Base-by-base conservation (phyloP, 2,888 invertebrate genomes). In the Lathronympha strigana region DNA sequence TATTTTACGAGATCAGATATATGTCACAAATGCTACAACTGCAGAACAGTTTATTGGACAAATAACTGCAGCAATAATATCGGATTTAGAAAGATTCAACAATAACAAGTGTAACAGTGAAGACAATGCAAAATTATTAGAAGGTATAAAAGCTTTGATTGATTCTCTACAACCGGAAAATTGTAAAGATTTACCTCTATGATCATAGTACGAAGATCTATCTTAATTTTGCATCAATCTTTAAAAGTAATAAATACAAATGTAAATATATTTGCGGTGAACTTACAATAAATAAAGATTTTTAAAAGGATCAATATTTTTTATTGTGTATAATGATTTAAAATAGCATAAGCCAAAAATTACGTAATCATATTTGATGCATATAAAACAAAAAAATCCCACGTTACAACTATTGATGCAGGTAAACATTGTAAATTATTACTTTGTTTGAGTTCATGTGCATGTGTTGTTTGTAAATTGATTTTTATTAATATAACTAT, bases 1-100 rank as follows among this genome's bases (percentile, higher is more conserved):
- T 33, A 23, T 11, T 19, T 13, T 2, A 11, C 0, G 13, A 33
- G 11, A 11, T 3, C 33, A 33, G 3, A 13, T 4, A 21, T 4
- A 17, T 43, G 17, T 43, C 2, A 19, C 17, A 19, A 19, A n/a
- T n/a, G n/a, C 6, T 17, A 17, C 8, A 13, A 17, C 28, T 28
- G 3, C n/a, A 28, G 28, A 57, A 57, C 0, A 45, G 8, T 57
- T 43, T 45, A n/a, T 57, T 31, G 8, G 1, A 21, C n/a, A 17
- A 31, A 0, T 57, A 2, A 45, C 9, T 45, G 13, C 31, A 13
- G 17, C 19, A 4, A 31, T 57, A 31, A 19, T 8, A n/a, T 19
- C 43, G 2, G 57, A 43, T 4, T 57, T 57, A 15, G 5, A 45
- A 13, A 57, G n/a, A 8, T 31, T 57, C 1, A 28, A 40, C n/a